These are phyloP conservation scores for Tangara arthus DNA, from an alignment of 2,797 vertebrate genomes.

Conservation along the genomic window DNA sequence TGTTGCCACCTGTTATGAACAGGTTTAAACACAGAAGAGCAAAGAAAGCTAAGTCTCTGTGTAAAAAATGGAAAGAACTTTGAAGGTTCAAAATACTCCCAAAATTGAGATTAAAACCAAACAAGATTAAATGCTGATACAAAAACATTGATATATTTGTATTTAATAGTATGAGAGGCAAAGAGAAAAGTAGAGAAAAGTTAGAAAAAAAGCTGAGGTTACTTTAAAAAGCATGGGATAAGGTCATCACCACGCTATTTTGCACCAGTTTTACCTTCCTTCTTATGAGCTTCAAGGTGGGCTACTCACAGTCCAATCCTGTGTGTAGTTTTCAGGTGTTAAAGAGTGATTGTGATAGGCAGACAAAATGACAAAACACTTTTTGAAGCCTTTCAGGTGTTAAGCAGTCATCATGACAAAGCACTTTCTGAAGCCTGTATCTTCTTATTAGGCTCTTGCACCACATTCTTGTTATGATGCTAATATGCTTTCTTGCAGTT, in stretches of 20 bases:
- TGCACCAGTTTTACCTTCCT: not conserved
- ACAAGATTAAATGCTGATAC: not conserved
- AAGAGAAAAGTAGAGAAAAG: not conserved
- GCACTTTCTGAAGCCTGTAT: not conserved
- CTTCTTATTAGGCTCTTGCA: not conserved
- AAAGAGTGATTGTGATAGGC: not conserved
- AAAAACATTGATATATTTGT: not conserved
- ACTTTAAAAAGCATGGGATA: not conserved
- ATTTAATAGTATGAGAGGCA: not conserved
- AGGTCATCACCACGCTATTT: not conserved
- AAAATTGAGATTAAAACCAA: not conserved
- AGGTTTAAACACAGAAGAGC: not conserved
- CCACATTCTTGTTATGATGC: not conserved
- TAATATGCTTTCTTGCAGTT: not conserved
- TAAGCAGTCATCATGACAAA: not conserved
- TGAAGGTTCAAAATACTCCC: not conserved
- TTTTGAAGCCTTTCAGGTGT: not conserved
- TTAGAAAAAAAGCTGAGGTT: not conserved
- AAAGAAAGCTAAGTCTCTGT: not conserved
- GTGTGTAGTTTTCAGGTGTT: not conserved
- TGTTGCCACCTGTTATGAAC: not conserved
- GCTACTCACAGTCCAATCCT: rapidly evolving
- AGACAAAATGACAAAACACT: not conserved
- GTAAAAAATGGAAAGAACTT: not conserved
- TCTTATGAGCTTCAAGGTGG: not conserved